Evolutionary conservation across 2,797 vertebrate species (phyloP).

Genomic region (Hippopotamyrus pictus): DNA sequence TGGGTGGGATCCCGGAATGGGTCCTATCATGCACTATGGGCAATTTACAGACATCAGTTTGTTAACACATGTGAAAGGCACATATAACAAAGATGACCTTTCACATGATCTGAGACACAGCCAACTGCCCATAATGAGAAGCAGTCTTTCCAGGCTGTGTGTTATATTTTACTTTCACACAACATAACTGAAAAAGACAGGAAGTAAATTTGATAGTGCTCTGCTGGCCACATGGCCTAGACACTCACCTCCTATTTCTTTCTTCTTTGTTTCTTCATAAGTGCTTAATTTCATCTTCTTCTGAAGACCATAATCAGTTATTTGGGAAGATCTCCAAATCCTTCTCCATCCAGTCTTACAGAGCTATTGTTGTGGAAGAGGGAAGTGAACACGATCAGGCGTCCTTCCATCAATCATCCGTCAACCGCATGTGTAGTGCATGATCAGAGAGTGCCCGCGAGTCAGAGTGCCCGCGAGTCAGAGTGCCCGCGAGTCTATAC

Average conservation of each 20-base stretch:
- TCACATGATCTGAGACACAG: not conserved
- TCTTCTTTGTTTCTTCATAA: slow-evolving; percentile 10
- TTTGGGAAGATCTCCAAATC: not conserved
- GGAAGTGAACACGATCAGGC: not conserved
- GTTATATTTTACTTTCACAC: slow-evolving; percentile 18
- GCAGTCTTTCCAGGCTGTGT: not conserved
- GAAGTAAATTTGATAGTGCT: slow-evolving; percentile 20
- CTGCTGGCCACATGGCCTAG: slow-evolving; percentile 1
- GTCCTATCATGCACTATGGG: not conserved
- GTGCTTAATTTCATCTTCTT: slow-evolving; percentile 15
- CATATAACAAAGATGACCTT: not conserved
- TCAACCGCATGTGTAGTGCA: not conserved
- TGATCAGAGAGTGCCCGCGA: not conserved
- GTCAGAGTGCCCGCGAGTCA: not conserved
- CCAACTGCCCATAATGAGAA: not conserved
- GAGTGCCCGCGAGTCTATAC: not conserved
- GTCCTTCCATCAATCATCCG: not conserved
- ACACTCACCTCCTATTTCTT: slow-evolving; percentile 20
- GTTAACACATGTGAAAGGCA: not conserved
- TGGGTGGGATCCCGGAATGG: not conserved
- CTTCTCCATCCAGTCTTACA: not conserved
- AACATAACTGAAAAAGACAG: slow-evolving; percentile 36
- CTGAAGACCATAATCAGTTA: slow-evolving; percentile 9
- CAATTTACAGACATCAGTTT: not conserved
- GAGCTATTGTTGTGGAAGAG: not conserved